phyloP scores from a whole-genome alignment of 2,797 vertebrate genomes.

The Lepidocolaptes lacrymiger region DNA sequence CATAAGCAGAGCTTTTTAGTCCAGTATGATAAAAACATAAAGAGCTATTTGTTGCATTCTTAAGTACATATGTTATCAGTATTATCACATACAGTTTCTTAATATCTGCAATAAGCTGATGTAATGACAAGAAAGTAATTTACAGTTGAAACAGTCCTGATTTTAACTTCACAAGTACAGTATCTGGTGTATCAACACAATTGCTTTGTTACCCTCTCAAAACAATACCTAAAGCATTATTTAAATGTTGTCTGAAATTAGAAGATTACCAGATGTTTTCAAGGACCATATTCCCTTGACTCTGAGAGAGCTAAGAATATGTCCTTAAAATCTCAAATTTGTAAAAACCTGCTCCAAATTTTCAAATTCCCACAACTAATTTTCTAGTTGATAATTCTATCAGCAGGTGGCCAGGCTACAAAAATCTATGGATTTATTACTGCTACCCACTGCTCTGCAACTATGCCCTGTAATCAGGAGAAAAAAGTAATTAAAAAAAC shows the following conservation, averaged over 20 bases:
- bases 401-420: background rate
- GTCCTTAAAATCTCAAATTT: background rate
- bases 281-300: background rate
- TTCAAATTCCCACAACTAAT: background rate
- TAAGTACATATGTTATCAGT: background rate
- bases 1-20: background rate
- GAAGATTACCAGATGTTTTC: background rate
- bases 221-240: background rate
- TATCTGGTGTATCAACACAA: background rate
- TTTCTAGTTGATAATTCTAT: constrained; percentile 25
- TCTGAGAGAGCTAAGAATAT: background rate
- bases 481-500: background rate
- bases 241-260: background rate
- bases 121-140: background rate
- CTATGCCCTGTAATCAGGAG: background rate
- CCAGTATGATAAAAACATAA: background rate
- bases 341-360: background rate
- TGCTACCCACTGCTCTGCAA: constrained; percentile 7
- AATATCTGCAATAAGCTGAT: background rate
- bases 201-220: background rate
- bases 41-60: background rate
- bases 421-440: constrained; percentile 23
- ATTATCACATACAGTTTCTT: background rate
- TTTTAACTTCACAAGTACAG: background rate
- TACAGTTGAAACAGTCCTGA: background rate